Percentiles rank a stretch among this genome's conserved stretches.
These are phyloP conservation scores for Calliphora vomitoria DNA, from an alignment of 2,888 invertebrate genomes.

Conservation along the genomic window DNA sequence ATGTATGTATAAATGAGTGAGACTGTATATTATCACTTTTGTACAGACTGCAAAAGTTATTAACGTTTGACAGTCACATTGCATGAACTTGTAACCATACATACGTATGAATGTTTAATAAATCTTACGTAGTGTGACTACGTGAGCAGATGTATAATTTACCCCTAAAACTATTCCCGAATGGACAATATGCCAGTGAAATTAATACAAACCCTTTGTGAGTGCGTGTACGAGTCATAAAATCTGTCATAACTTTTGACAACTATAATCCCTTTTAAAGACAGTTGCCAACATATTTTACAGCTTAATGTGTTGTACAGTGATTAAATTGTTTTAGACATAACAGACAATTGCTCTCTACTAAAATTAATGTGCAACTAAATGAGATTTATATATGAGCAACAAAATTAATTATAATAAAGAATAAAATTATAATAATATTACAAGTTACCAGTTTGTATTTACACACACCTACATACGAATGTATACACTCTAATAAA, in stretches of 20 bases:
- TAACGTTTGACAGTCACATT: background rate
- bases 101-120: background rate
- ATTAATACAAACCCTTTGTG: background rate
- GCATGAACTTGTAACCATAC: background rate
- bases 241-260: slow-evolving; percentile 14
- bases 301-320: background rate
- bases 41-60: background rate
- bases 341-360: background rate
- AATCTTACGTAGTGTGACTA: background rate
- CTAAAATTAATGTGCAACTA: background rate
- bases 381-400: background rate
- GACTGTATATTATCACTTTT: background rate
- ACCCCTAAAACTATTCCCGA: background rate
- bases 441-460: too few relatives aligned
- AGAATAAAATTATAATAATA: slow-evolving; percentile 5
- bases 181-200: background rate
- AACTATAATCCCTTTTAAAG: background rate
- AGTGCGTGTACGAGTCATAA: background rate
- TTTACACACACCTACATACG: too few relatives aligned
- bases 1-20: too few relatives aligned
- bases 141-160: background rate
- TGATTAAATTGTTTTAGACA: background rate
- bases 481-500: too few relatives aligned
- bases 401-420: slow-evolving; percentile 1
- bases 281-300: background rate